Conservation (phyloP, 2,113 vertebrate genomes). For the Meriones unguiculatus region DNA sequence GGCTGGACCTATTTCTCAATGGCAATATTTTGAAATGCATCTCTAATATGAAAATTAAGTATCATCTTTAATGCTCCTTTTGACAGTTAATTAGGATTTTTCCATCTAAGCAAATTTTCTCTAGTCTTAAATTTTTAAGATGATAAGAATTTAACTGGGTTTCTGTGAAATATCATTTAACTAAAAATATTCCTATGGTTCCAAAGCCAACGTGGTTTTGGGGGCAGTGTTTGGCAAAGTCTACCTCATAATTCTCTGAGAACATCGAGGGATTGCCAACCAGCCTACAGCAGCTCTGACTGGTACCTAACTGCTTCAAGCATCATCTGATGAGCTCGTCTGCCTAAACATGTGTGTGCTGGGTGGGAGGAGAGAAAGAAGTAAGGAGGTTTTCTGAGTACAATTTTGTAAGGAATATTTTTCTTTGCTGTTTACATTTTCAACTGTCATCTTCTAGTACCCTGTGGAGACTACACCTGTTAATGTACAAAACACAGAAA, state of each 20-base stretch:
- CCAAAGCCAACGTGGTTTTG: background rate
- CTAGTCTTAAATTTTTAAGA: background rate
- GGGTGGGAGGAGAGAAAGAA: background rate
- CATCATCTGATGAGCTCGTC: background rate
- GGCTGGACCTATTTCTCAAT: background rate
- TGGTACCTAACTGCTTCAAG: background rate
- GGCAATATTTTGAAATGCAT: conserved; percentile 14
- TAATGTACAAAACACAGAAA: conserved; percentile 22
- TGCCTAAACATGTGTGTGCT: no score
- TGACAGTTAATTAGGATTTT: background rate
- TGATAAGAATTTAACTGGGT: background rate
- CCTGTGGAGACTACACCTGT: background rate
- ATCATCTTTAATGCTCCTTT: background rate
- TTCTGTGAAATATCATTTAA: background rate
- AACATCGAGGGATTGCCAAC: rapidly evolving
- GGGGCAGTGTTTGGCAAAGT: background rate
- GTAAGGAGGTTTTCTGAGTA: background rate
- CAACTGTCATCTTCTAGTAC: background rate
- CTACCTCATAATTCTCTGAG: background rate
- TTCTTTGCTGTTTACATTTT: background rate
- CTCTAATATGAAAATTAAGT: background rate
- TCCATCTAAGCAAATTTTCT: background rate
- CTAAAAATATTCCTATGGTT: background rate
- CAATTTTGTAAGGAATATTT: background rate
- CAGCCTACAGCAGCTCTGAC: background rate